These are phyloP conservation scores for Eidolon dupreanum DNA, from an alignment of 2,797 vertebrate genomes.

Conservation along the genomic window DNA sequence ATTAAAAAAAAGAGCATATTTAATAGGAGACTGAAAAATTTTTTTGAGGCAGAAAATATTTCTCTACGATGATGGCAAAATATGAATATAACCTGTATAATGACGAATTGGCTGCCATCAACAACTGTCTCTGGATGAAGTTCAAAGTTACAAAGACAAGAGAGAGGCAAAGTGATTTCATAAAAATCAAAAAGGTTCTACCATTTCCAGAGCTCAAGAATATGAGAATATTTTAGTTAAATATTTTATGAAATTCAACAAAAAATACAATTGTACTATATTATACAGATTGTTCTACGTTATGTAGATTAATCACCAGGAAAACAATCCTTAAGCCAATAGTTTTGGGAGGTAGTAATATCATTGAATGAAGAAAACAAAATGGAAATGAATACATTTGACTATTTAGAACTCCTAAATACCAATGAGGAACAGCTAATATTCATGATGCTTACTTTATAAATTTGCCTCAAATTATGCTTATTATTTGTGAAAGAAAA, in stretches of 20 bases:
- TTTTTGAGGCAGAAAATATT: constrained; percentile 54
- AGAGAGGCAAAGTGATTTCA: neutral
- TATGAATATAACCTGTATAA: neutral
- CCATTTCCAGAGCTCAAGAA: neutral
- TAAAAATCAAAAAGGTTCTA: neutral
- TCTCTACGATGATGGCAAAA: neutral
- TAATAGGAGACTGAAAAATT: constrained; percentile 51
- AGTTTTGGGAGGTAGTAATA: neutral
- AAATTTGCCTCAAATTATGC: neutral
- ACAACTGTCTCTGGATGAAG: neutral
- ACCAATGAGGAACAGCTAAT: neutral
- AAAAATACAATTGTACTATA: neutral
- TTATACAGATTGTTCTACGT: neutral
- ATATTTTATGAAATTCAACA: neutral
- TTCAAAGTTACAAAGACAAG: constrained; percentile 42
- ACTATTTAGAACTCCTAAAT: neutral
- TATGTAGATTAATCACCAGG: neutral
- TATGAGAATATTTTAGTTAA: constrained; percentile 34
- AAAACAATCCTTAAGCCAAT: neutral
- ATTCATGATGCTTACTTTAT: neutral
- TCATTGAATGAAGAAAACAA: neutral
- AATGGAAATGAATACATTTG: neutral
- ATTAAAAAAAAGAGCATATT: constrained; percentile 56
- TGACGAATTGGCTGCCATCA: constrained; percentile 42
- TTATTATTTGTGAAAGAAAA: neutral